Evolutionary conservation across 2,113 vertebrate genomes (phyloP).

Genomic region (Lota lota): DNA sequence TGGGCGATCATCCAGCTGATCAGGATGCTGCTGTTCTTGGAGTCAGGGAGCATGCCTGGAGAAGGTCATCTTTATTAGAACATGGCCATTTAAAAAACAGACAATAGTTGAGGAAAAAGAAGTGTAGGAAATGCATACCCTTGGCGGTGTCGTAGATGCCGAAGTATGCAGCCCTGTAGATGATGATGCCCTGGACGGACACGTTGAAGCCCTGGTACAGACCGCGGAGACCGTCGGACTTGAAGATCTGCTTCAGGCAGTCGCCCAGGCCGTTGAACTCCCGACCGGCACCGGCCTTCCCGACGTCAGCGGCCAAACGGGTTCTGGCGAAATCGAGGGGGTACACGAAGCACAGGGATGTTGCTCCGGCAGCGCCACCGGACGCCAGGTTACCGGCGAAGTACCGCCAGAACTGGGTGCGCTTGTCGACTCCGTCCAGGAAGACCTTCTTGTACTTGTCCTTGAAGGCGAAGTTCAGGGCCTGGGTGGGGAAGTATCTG

Average conservation of each 20-base stretch:
- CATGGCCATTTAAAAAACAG: too few relatives aligned
- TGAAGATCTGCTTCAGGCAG: slow-evolving; percentile 82
- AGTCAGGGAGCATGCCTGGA: slow-evolving; percentile 91
- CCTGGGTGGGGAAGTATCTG: slow-evolving; percentile 89
- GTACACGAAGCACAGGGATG: slow-evolving; percentile 87
- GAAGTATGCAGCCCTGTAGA: slow-evolving; percentile 94
- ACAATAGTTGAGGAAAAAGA: background rate
- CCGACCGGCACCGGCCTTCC: slow-evolving; percentile 73
- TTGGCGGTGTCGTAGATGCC: slow-evolving; percentile 94
- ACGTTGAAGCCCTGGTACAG: slow-evolving; percentile 88
- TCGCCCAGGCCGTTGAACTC: slow-evolving; percentile 83
- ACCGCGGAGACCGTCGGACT: slow-evolving; percentile 75
- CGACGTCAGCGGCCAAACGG: slow-evolving; percentile 83
- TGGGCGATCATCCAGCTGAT: slow-evolving; percentile 97
- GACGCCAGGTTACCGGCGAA: slow-evolving; percentile 88
- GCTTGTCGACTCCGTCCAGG: slow-evolving; percentile 84
- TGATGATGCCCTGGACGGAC: slow-evolving; percentile 94
- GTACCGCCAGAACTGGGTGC: slow-evolving; percentile 86
- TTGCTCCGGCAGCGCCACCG: slow-evolving; percentile 83
- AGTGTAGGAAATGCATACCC: slow-evolving; percentile 65
- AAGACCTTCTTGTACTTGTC: slow-evolving; percentile 91
- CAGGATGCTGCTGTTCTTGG: slow-evolving; percentile 87
- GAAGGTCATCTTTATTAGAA: background rate
- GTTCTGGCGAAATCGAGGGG: slow-evolving; percentile 87
- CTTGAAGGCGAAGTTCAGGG: slow-evolving; percentile 92